Evolutionary conservation across 2,888 invertebrate species (phyloP), one percentile per base, ranked within the genome.

Genomic region (Zaprionus bogoriensis): DNA sequence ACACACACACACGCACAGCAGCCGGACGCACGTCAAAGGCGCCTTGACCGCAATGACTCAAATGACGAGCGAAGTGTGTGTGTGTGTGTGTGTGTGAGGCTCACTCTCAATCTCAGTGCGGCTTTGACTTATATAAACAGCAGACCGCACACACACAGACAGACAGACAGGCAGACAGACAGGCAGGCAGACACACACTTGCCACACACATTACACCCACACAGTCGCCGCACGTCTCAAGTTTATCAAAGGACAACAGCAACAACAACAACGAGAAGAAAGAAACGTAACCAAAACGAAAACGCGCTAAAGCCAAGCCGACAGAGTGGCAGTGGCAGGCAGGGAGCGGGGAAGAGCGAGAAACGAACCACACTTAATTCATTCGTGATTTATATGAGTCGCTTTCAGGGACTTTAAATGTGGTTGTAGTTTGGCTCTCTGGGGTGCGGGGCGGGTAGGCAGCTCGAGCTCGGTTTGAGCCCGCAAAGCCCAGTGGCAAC

Each of bases 371-470:
- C 76, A 84, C 88, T 85, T 85, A 87, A 88, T 85, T 88, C 87
- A 85, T 85, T 79, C 85, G 85, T 87, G 88, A 87, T 87, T 87
- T 88, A 88, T 87, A 74, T 70, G 73, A 85, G 72, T 74, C 67
- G 76, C 79, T 82, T 81, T 77, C 54, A 67, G 67, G 46, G 85
- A 71, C 82, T 84, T 75, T 70, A 87, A 87, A 74, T 84, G 75
- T 70, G 81, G 81, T 67, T 64, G 53, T 25, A 28, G 32, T 53
- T 32, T 6, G 14, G 22, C 32, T 30, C 30, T 36, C 14, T 5
- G 25, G 10, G 38, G 10, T 39, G 12, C 36, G 20, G 19, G 12
- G 25, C 22, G 12, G 30, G 12, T 20, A 12, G 59, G 19, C 38
- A 48, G 10, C 5, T 22, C n/a, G 4, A 9, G 6, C 12, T 2